These are phyloP conservation scores for Diachrysia chrysitis DNA, from an alignment of 2,888 invertebrate genomes.

Conservation along the genomic window DNA sequence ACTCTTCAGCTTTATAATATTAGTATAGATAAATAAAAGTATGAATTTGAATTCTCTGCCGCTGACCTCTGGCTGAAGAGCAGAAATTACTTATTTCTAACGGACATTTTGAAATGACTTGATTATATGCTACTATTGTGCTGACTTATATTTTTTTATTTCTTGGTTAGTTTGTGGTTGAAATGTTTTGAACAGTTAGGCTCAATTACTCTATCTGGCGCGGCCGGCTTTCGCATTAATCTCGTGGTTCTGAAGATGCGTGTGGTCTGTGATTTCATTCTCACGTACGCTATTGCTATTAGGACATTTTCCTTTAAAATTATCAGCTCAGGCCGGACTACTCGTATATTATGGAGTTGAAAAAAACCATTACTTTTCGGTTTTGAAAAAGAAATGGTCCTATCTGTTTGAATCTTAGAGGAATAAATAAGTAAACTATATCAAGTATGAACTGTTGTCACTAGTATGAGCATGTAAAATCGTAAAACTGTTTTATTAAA, in stretches of 20 bases:
- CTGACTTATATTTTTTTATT: slow-evolving; percentile 20
- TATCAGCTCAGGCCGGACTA: neutral
- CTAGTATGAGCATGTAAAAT: too few relatives aligned
- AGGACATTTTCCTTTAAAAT: too few relatives aligned
- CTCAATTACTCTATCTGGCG: neutral
- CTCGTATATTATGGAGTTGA: too few relatives aligned
- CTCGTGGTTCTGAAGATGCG: slow-evolving; percentile 1
- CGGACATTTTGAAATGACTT: slow-evolving; percentile 29
- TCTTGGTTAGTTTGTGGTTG: slow-evolving; percentile 11
- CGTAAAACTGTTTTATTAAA: too few relatives aligned
- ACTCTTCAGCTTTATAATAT: slow-evolving; percentile 21
- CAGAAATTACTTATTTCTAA: slow-evolving; percentile 42
- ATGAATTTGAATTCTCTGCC: slow-evolving; percentile 53
- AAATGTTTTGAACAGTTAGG: slow-evolving; percentile 2
- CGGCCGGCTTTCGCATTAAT: neutral
- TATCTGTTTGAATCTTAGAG: too few relatives aligned
- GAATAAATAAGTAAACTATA: too few relatives aligned
- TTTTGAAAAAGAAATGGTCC: too few relatives aligned
- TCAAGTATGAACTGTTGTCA: too few relatives aligned
- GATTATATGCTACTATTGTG: slow-evolving; percentile 43
- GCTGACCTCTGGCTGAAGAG: slow-evolving; percentile 52
- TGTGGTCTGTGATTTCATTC: neutral
- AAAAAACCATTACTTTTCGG: too few relatives aligned
- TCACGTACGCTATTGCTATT: too few relatives aligned
- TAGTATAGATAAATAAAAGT: slow-evolving; percentile 41